phyloP scores from a whole-genome alignment of 1,140 invertebrate species.

The Pseudobourletiella spinata region DNA sequence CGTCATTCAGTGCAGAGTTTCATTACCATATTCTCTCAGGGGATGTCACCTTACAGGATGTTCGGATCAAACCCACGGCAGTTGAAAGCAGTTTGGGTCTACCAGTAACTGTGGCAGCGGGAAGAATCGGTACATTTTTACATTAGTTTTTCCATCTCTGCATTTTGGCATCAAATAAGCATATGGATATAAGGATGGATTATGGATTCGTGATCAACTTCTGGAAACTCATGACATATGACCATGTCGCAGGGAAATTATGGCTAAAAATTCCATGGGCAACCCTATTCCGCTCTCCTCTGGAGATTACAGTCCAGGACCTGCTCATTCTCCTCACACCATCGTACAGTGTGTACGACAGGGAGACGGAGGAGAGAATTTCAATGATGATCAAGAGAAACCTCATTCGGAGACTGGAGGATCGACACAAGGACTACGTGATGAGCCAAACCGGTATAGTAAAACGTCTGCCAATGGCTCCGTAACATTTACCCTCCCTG shows the following conservation, averaged over 20 bases:
- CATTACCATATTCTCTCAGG: slow-evolving; percentile 54
- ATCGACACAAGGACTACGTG: not conserved
- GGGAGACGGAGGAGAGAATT: slow-evolving; percentile 74
- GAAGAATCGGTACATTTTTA: slow-evolving; percentile 74
- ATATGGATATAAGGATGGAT: no score
- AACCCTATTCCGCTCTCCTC: slow-evolving; percentile 85
- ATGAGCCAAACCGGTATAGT: not conserved
- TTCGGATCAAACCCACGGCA: slow-evolving; percentile 83
- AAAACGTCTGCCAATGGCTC: not conserved
- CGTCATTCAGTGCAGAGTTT: no score
- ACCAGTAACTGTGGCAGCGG: slow-evolving; percentile 78
- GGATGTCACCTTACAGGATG: slow-evolving; percentile 81
- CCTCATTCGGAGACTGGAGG: slow-evolving; percentile 49
- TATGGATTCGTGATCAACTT: no score
- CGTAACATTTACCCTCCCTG: no score
- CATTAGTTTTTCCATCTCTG: no score
- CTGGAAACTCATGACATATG: no score
- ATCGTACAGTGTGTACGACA: slow-evolving; percentile 78
- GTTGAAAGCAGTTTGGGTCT: slow-evolving; percentile 80
- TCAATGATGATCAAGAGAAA: slow-evolving; percentile 68
- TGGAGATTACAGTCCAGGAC: slow-evolving; percentile 77
- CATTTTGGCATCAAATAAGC: no score
- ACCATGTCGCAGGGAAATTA: slow-evolving; percentile 74
- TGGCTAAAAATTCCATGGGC: slow-evolving; percentile 96
- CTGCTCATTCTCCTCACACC: slow-evolving; percentile 81